Evolutionary conservation across 2,888 invertebrate genomes (phyloP), one percentile per base, ranked within the genome.

Genomic region (Nebria brevicollis): DNA sequence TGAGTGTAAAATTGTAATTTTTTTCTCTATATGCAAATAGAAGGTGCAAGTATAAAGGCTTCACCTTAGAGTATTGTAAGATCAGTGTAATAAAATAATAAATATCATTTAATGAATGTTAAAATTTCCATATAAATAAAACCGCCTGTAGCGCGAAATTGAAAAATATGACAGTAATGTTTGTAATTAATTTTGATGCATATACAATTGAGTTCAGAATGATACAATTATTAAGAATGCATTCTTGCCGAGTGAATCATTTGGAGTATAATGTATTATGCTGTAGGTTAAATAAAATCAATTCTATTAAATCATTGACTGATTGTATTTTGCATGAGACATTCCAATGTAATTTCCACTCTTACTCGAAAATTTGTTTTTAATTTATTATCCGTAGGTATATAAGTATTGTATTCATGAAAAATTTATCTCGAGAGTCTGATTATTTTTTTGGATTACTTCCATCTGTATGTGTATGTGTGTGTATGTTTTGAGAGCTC

Each of bases 201-300:
- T 70, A 15, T 70, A 66, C 25, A 66, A 26, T 54, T 54, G 54
- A 54, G 54, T 54, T 54, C 54, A 54, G 54, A 54, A 54, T 54
- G 54, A 54, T 54, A 54, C 13, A 54, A 54, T 54, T 11, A 54
- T 54, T 54, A 54, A 54, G 34, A 13, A 34, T 34, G 70, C 25
- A 34, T 70, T 70, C 70, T 20, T 5, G 34, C 25, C 20, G 0
- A 26, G 26, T 70, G 70, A 70, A 11, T 70, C 70, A 70, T 70
- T 11, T 70, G 20, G 25, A 70, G 4, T 70, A 70, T 70, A 25
- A 70, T 70, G 70, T 11, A 70, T 70, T 70, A 70, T 26, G 25
- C 10, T 34, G 70, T 70, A 34, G 70, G 70, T 34, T 26, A 70
- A 20, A 20, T 25, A 25, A 70, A 26, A 70, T 70, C 34, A 25